Evolutionary conservation across 2,113 vertebrate genomes (phyloP), one percentile per base, ranked within the genome.

Genomic region (Rhynchomys soricoides): DNA sequence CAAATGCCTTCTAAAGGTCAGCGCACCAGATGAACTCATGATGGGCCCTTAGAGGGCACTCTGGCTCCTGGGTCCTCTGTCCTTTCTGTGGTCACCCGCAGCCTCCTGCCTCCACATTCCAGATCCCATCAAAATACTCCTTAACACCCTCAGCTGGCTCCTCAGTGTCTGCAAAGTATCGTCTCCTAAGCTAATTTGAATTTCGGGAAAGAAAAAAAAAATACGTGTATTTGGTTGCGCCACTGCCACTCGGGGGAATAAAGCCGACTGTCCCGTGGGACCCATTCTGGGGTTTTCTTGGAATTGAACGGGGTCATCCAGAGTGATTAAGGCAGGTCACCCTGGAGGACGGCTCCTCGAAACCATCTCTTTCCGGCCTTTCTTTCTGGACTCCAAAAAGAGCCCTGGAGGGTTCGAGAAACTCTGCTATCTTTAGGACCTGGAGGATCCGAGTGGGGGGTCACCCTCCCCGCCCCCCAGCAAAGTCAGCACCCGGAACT

Each of bases 371-470:
- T 77, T 55, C n/a, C 40, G 8, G 31, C 55, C 26, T 59, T 19
- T 37, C n/a, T 55, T 22, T 40, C 13, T 37, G 16, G 26, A 50
- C 24, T 57, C 43, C 3, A 22, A 62, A 16, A 78, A 90, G 73
- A 52, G 85, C 13, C 57, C 71, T 68, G 34, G 73, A 64, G 77
- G 45, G 59, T 50, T 86, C 50, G 3, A 57, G 24, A 88, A 97
- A 98, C 87, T 24, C 90, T 75, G 68, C 97, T 96, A 83, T 91
- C 97, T 98, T 59, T 96, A 98, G 98, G 96, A 97, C 97, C 97
- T 79, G 40, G 95, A 52, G 95, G 97, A 97, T 95, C 81, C 90
- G 48, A 75, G 91, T 45, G 85, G 31, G 70, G 87, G 89, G 92
- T 81, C 86, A 59, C 86, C 90, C 77, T 95, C 40, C 77, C 91